Evolutionary conservation across 2,888 invertebrate genomes (phyloP).

Genomic region (Bruchidius siliquastri): DNA sequence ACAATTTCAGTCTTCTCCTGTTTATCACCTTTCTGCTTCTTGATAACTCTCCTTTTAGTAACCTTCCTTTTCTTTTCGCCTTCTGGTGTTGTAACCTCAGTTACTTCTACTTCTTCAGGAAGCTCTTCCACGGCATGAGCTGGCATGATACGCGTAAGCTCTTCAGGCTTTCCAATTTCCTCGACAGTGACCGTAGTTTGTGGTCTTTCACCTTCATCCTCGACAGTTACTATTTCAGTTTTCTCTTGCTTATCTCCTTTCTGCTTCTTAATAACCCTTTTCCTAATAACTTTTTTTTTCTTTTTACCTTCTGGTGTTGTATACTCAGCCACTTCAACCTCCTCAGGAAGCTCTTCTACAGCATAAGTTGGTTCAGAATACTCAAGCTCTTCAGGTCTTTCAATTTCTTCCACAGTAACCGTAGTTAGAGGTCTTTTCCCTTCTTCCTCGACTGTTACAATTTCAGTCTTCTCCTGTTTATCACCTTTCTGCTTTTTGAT

Average conservation of each 20-base stretch:
- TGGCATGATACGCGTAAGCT: conserved; percentile 24
- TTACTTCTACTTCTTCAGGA: conserved; percentile 29
- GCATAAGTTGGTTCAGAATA: conserved; percentile 16
- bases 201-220: conserved; percentile 36
- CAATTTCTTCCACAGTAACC: conserved; percentile 26
- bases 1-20: conserved; percentile 40
- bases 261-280: conserved; percentile 32
- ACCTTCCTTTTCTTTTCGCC: conserved; percentile 29
- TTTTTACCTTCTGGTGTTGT: conserved; percentile 28
- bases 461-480: conserved; percentile 42
- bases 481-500: conserved; percentile 42
- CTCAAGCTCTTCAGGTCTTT: conserved; percentile 28
- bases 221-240: conserved; percentile 38
- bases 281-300: conserved; percentile 35
- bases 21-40: conserved; percentile 30
- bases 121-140: conserved; percentile 34
- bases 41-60: conserved; percentile 29
- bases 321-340: conserved; percentile 21
- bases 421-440: conserved; percentile 33
- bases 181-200: conserved; percentile 35
- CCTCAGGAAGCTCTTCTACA: conserved; percentile 30
- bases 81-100: conserved; percentile 34
- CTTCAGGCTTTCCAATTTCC: conserved; percentile 26
- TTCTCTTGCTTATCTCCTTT: conserved; percentile 35
- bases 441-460: conserved; percentile 45